These are phyloP conservation scores for Dryomyza anilis DNA, from an alignment of 2,888 invertebrate species.

Conservation along the genomic window DNA sequence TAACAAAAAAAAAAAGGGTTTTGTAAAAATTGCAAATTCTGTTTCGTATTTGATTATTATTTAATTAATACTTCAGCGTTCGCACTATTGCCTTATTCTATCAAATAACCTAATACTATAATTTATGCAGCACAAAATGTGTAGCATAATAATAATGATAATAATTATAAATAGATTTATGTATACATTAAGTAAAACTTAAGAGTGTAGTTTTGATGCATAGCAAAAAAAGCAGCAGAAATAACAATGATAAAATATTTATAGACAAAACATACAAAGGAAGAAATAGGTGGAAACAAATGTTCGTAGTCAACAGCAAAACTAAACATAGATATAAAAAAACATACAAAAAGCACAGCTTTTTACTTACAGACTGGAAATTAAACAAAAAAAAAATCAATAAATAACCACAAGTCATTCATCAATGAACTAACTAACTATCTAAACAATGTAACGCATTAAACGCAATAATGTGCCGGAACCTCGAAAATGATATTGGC, in stretches of 20 bases:
- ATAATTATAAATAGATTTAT: constrained; percentile 10
- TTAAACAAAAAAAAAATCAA: constrained; percentile 15
- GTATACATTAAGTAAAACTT: constrained; percentile 19
- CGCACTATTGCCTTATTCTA: neutral
- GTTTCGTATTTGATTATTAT: neutral
- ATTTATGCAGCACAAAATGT: neutral
- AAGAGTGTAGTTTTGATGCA: neutral
- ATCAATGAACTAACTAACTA: neutral
- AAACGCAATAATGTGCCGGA: constrained; percentile 58
- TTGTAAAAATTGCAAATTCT: too few species aligned
- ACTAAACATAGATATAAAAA: neutral
- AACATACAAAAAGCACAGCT: constrained; percentile 25
- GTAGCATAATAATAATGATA: neutral
- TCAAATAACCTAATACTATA: constrained; percentile 1
- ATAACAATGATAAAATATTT: constrained; percentile 5
- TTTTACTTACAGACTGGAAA: constrained; percentile 1
- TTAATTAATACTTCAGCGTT: constrained; percentile 13
- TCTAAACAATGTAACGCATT: neutral
- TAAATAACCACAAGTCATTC: neutral
- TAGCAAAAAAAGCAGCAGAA: neutral
- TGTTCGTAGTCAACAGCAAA: constrained; percentile 2
- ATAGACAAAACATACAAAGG: constrained; percentile 2
- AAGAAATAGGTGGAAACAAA: neutral
- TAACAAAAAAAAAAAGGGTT: too few species aligned
- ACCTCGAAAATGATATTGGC: constrained; percentile 59